Base-by-base conservation (phyloP, 1,140 invertebrate genomes). In the Neodiprion fabricii region DNA sequence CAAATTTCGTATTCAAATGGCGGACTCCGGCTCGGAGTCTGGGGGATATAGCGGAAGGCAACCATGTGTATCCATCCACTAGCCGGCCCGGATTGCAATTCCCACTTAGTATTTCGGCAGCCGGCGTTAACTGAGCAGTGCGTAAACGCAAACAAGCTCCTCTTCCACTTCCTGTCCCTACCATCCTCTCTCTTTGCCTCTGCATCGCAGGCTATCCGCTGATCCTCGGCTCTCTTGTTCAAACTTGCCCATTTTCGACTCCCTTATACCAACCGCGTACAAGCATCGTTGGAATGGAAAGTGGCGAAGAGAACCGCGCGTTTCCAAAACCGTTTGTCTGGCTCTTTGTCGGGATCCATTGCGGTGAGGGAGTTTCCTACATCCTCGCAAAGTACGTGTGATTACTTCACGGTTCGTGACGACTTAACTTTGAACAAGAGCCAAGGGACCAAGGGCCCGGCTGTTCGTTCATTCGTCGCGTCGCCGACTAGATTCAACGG, bases 1-100 rank as follows among this genome's bases (percentile, higher is more conserved):
- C 83, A 84, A 87, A 86, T 86, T 85, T 86, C 85, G 85, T 85
- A 87, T 87, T 86, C 85, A 87, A 86, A 87, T 87, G 84, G 81
- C 83, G 77, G 80, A 78, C 11, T 12, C 53, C 11, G 53, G 53
- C 11, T 61, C 53, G 11, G 53, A 17, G 53, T 17, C n/a, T 61
- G 11, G 53, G 53, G n/a, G 53, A 61, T 40, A 40, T 40, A 40
- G 80, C 76, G 76, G 79, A 79, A 81, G 78, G 77, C 79, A 67
- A 28, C 49, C 70, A 74, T 66, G 65, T 71, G 77, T 67, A 76
- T 74, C 75, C 73, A 71, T 77, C 72, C 53, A 17, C 53, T 61
- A 17, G 53, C 53, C 11, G 8, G 73, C 82, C 79, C 80, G 82
- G 73, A 81, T 76, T 81, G 74, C 77, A 78, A 79, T 73, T 76